Evolutionary conservation across 2,113 vertebrate genomes (phyloP).

Genomic region (Xenopus tropicalis): DNA sequence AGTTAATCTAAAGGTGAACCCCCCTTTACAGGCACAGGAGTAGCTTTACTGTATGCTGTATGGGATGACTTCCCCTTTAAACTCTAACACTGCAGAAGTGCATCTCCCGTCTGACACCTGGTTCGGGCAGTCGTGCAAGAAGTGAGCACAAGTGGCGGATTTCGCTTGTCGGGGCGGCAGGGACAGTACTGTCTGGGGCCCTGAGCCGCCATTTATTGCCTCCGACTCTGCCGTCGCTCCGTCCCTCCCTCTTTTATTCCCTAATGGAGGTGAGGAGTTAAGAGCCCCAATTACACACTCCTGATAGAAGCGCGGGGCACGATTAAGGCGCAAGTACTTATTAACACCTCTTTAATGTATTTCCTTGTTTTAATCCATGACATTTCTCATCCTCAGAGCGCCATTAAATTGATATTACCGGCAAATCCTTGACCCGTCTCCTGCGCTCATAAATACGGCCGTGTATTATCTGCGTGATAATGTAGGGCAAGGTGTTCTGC

Average conservation of each 20-base stretch:
- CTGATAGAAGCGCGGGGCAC: constrained; percentile 65
- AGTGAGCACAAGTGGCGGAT: too few species aligned
- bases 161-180: too few species aligned
- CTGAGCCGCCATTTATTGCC: too few species aligned
- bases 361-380: constrained; percentile 65
- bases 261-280: constrained; percentile 60
- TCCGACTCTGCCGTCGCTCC: too few species aligned
- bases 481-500: not conserved
- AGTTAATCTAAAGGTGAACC: too few species aligned
- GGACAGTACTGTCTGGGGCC: too few species aligned
- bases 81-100: too few species aligned
- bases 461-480: constrained; percentile 11
- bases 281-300: constrained; percentile 62
- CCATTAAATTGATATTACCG: constrained; percentile 67
- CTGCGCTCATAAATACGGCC: constrained; percentile 39
- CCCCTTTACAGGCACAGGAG: too few species aligned
- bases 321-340: constrained; percentile 66
- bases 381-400: constrained; percentile 65
- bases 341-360: constrained; percentile 70
- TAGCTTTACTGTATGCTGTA: too few species aligned
- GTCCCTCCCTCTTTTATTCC: constrained; percentile 38
- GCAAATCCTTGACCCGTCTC: constrained; percentile 54
- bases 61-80: too few species aligned
- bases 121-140: too few species aligned
- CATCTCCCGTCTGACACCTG: too few species aligned